These are phyloP conservation scores for Cladopsammia gracilis DNA, from an alignment of 64 coral and sea anemone species.

Conservation along the genomic window DNA sequence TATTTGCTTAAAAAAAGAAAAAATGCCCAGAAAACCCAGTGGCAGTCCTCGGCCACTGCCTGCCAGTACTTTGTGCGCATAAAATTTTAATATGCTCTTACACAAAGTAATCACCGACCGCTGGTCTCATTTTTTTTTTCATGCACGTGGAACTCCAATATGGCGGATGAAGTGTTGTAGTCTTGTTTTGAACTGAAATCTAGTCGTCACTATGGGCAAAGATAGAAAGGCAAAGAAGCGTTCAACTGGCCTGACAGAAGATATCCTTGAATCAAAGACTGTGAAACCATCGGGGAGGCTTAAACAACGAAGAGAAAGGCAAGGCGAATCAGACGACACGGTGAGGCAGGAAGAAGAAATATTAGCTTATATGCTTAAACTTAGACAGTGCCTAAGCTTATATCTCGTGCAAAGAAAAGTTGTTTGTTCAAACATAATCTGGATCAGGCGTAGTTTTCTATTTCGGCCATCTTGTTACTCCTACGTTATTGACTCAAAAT, in stretches of 20 bases:
- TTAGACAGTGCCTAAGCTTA: too few species aligned
- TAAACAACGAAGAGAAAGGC: constrained; percentile 69
- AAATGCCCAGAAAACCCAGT: too few species aligned
- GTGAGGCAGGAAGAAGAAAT: constrained; percentile 1
- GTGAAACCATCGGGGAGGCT: constrained; percentile 45
- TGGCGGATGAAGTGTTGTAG: too few species aligned
- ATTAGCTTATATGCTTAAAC: too few species aligned
- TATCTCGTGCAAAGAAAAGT: too few species aligned
- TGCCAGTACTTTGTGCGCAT: not conserved
- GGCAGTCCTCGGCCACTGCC: too few species aligned
- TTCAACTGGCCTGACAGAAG: constrained; percentile 58
- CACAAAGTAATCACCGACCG: not conserved
- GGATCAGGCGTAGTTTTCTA: too few species aligned
- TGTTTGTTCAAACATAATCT: too few species aligned
- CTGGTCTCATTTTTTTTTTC: not conserved
- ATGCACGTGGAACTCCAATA: not conserved
- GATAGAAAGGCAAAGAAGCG: constrained; percentile 71
- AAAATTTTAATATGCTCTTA: not conserved
- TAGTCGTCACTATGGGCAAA: constrained; percentile 52
- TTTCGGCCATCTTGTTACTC: too few species aligned
- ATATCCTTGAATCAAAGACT: constrained; percentile 49
- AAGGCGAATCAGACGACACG: constrained; percentile 65
- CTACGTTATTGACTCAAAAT: too few species aligned
- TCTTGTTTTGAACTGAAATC: too few species aligned
- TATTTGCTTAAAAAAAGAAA: too few species aligned